Evolutionary conservation across 2,113 vertebrate genomes (phyloP).

Genomic region (Physeter macrocephalus): DNA sequence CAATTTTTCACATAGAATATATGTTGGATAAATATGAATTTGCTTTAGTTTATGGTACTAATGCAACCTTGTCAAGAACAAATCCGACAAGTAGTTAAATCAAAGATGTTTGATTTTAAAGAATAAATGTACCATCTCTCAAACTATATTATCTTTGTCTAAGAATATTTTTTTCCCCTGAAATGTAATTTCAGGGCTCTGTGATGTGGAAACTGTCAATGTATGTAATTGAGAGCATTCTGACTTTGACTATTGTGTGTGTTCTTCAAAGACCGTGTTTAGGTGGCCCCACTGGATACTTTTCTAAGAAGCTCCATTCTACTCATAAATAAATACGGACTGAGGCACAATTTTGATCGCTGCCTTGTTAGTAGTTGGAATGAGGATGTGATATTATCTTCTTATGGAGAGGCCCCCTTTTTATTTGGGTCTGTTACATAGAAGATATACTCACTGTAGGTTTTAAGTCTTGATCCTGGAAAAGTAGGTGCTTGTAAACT

Average conservation of each 20-base stretch:
- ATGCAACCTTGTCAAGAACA: constrained; percentile 39
- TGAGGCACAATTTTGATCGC: background rate
- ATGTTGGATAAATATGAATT: constrained; percentile 57
- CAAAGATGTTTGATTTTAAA: constrained; percentile 47
- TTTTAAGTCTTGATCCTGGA: background rate
- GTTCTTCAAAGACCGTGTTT: background rate
- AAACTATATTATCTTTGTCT: constrained; percentile 37
- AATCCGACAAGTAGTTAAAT: constrained; percentile 40
- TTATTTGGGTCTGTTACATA: background rate
- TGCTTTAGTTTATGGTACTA: constrained; percentile 49
- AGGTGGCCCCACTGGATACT: background rate
- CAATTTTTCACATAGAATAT: constrained; percentile 11
- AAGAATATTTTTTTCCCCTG: background rate
- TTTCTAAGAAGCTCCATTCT: background rate
- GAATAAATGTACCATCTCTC: constrained; percentile 7
- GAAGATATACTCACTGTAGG: background rate
- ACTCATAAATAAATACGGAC: constrained; percentile 17
- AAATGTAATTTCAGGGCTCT: constrained; percentile 38
- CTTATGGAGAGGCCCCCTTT: background rate
- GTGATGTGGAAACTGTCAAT: background rate
- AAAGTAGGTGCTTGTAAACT: background rate
- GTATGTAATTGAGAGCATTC: constrained; percentile 4
- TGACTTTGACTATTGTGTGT: background rate
- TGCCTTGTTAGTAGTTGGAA: background rate
- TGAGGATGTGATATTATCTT: background rate